Evolutionary conservation across 2,797 vertebrate genomes (phyloP).

Genomic region (Myotis vivesi): DNA sequence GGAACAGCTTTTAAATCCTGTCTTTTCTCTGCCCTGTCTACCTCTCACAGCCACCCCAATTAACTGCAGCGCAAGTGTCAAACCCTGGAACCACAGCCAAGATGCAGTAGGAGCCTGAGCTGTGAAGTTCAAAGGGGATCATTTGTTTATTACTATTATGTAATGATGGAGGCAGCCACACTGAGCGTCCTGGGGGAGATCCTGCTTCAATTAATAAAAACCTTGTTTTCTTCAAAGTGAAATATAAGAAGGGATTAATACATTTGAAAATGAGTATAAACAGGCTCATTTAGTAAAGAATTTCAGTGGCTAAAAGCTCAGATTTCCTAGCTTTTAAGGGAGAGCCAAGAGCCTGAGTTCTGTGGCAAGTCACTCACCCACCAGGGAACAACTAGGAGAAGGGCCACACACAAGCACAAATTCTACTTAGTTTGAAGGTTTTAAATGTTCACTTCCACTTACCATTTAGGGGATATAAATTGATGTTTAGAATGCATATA

Average conservation of each 20-base stretch:
- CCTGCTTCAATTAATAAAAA: conserved; percentile 47
- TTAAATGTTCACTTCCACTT: not conserved
- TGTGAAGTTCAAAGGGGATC: conserved; percentile 1
- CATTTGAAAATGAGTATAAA: conserved; percentile 52
- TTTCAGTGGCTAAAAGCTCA: not conserved
- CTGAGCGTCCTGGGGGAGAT: not conserved
- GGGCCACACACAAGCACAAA: not conserved
- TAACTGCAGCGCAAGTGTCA: conserved; percentile 55
- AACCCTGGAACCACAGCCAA: conserved; percentile 34
- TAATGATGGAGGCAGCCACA: not conserved
- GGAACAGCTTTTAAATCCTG: conserved; percentile 61
- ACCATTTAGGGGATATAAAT: not conserved
- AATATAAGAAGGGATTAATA: conserved; percentile 32
- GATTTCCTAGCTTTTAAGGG: not conserved
- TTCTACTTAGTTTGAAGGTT: not conserved
- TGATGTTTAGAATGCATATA: not conserved
- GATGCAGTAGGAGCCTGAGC: not conserved
- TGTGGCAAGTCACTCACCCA: not conserved
- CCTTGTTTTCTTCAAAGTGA: conserved; percentile 58
- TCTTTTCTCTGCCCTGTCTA: conserved; percentile 54
- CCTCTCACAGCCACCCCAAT: conserved; percentile 57
- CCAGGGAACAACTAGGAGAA: not conserved
- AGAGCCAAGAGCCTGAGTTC: not conserved
- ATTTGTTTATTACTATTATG: conserved; percentile 27
- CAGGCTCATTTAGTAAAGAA: not conserved